A percentile compares a stretch with the other conserved stretches of the same genome.
phyloP scores from a whole-genome alignment of 2,797 vertebrate genomes.

The Malurus splendens region DNA sequence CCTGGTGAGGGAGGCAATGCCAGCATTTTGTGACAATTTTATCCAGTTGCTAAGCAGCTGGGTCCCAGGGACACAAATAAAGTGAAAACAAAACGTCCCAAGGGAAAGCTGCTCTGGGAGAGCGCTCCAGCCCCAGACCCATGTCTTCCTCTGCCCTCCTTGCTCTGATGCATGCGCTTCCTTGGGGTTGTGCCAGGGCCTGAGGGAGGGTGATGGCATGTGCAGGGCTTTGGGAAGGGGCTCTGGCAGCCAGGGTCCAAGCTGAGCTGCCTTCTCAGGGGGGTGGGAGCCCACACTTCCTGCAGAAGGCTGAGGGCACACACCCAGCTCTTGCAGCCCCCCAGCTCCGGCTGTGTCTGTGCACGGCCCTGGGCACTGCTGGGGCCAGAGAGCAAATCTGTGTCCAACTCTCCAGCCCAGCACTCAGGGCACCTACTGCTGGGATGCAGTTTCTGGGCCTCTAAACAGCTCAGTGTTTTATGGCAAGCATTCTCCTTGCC shows the following conservation, averaged over 20 bases:
- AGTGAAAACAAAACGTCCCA: neutral
- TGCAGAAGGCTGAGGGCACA: neutral
- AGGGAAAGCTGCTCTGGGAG: neutral
- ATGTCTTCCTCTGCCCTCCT: neutral
- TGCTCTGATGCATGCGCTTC: accelerated
- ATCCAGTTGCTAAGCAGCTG: constrained; percentile 43
- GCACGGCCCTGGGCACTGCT: neutral
- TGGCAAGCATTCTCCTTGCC: neutral
- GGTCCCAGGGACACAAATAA: constrained; percentile 5
- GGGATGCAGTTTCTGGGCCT: neutral
- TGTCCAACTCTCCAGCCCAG: neutral
- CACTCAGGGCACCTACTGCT: neutral
- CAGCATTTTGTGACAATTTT: constrained; percentile 23
- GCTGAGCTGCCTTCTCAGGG: neutral
- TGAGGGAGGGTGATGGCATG: accelerated
- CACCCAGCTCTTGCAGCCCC: neutral
- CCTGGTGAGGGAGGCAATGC: neutral
- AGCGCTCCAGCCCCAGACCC: neutral
- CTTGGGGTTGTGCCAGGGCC: accelerated
- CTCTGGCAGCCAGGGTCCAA: neutral
- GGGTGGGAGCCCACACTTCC: accelerated
- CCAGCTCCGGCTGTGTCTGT: accelerated
- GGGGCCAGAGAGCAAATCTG: neutral
- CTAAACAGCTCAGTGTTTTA: neutral
- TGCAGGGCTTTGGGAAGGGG: neutral